A percentile compares a stretch with the other conserved stretches of the same genome.
phyloP scores from a whole-genome alignment of 2,113 vertebrate genomes.

The Hippocampus comes region DNA sequence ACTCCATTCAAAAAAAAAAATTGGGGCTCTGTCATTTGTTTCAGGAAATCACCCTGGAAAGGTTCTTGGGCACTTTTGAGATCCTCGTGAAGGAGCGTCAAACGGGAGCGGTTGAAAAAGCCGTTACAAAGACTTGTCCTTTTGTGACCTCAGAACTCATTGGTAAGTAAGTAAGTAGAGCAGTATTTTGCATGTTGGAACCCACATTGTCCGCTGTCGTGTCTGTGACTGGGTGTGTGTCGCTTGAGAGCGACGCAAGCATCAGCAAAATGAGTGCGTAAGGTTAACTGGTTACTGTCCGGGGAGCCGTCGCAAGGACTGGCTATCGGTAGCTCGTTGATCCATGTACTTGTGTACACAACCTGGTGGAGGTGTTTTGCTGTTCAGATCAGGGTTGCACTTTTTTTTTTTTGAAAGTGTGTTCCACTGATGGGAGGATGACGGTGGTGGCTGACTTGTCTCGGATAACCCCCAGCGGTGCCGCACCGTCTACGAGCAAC shows the following conservation, averaged over 20 bases:
- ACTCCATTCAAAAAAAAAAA: not conserved
- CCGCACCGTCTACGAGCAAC: slow-evolving; percentile 26
- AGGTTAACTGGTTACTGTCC: too few species aligned
- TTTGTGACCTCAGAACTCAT: slow-evolving; percentile 50
- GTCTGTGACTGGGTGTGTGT: too few species aligned
- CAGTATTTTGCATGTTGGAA: not conserved
- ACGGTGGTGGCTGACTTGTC: slow-evolving; percentile 57
- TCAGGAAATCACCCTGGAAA: slow-evolving; percentile 46
- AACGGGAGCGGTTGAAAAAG: slow-evolving; percentile 9
- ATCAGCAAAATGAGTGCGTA: too few species aligned
- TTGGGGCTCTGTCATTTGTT: not conserved
- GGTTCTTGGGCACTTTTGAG: slow-evolving; percentile 52
- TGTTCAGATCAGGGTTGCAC: too few species aligned
- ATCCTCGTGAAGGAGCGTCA: slow-evolving; percentile 27
- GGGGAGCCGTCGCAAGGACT: too few species aligned
- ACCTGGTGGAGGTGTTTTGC: too few species aligned
- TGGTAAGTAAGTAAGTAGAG: slow-evolving; percentile 54
- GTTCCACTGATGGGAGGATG: slow-evolving; percentile 65
- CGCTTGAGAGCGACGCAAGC: too few species aligned
- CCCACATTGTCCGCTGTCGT: too few species aligned
- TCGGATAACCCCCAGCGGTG: slow-evolving; percentile 17
- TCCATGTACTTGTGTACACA: too few species aligned
- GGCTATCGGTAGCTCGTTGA: too few species aligned
- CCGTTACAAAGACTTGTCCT: slow-evolving; percentile 40
- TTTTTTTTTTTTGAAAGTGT: slow-evolving; percentile 48